Evolutionary conservation across 2,888 invertebrate species (phyloP), one percentile per base, ranked within the genome.

Genomic region (Trachelus troglodyta): DNA sequence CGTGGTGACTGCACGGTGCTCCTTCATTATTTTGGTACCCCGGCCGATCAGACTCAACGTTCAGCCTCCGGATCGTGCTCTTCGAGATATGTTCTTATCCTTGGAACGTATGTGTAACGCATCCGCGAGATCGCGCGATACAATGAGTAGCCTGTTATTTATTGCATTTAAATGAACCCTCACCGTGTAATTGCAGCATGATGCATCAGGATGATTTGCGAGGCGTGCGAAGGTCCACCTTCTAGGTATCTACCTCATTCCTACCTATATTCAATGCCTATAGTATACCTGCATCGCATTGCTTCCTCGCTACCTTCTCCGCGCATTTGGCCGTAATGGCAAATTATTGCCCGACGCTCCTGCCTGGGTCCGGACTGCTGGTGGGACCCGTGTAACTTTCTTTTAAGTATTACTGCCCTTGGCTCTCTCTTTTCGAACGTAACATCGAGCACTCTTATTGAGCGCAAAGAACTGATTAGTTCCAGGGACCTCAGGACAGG

Each of bases 181-280:
- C 86, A 87, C 87, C 89, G 89, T 91, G 91, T 91, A 91, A 91
- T 91, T 90, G 91, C 90, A 86, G 87, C 85, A 85, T 87, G 90
- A 90, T 91, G 90, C 89, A 90, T 89, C 87, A 82, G 84, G 80
- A 90, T 90, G 91, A 91, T 91, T 91, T 91, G 91, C 89, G 88
- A 88, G 87, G 81, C 83, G 80, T 82, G 83, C 83, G 83, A 82
- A 83, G 80, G 85, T 87, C 82, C 86, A 84, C 83, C 75, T 77
- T 74, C 74, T 74, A 35, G 35, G 74, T 74, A 35, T 34, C 37
- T 71, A 71, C 71, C 56, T 56, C 23, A 56, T 23, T 23, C 15
- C 56, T 56, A 6, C 56, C 23, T 23, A 56, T 56, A 56, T 71
- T 34, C 12, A 15, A 9, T 71, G 30, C 3, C 15, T 56, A 56